Conservation (phyloP, 2,113 vertebrate genomes). For the Plotosus lineatus region DNA sequence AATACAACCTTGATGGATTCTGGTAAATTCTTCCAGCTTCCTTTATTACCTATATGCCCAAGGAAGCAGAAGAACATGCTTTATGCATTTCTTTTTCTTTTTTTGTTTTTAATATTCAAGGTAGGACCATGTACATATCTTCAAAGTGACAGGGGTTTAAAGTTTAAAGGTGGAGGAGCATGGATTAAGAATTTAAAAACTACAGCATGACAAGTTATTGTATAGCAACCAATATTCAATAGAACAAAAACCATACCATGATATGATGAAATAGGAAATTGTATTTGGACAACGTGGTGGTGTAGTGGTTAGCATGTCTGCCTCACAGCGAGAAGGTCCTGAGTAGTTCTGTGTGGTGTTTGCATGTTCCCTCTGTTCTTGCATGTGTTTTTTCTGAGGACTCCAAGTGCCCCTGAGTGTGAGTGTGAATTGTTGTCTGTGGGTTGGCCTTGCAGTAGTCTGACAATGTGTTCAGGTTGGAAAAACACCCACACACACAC, state of each 20-base stretch:
- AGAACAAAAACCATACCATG: neutral
- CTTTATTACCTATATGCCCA: conserved; percentile 7
- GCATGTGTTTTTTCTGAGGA: no score
- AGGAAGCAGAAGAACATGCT: conserved; percentile 6
- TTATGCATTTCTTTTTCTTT: neutral
- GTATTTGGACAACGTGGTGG: no score
- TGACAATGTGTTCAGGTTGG: no score
- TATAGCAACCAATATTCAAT: neutral
- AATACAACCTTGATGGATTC: neutral
- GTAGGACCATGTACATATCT: neutral
- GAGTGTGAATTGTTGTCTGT: no score
- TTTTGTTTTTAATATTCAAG: neutral
- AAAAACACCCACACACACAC: no score
- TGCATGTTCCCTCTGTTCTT: no score
- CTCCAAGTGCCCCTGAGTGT: no score
- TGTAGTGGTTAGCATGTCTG: no score
- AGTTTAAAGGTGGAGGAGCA: neutral
- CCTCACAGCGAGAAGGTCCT: no score
- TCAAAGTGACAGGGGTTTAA: neutral
- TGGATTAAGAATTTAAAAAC: neutral
- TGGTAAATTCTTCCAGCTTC: neutral
- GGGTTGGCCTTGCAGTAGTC: no score
- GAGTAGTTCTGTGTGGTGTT: no score
- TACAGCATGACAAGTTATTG: neutral
- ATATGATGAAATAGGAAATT: neutral